Conservation (phyloP, 2,797 vertebrate species). For the Staurois parvus region DNA sequence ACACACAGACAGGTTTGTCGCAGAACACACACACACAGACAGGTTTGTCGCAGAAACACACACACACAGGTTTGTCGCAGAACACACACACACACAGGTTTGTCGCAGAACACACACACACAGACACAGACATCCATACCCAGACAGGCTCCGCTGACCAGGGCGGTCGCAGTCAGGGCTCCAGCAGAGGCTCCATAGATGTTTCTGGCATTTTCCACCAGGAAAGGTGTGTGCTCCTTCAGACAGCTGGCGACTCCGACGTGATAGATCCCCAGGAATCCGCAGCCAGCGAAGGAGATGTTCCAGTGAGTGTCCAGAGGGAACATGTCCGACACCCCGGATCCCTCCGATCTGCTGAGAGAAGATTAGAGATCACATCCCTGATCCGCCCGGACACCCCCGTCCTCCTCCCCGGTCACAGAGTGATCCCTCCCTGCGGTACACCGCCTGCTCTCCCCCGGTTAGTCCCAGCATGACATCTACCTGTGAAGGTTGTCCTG, state of each 20-base stretch:
- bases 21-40: too few species aligned
- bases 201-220: conserved; percentile 88
- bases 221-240: conserved; percentile 89
- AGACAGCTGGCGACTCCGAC: conserved; percentile 94
- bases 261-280: conserved; percentile 95
- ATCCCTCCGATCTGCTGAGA: neutral
- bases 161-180: conserved; percentile 88
- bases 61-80: too few species aligned
- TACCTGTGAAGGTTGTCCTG: too few species aligned
- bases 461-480: too few species aligned
- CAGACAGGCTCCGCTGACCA: conserved; percentile 89
- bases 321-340: conserved; percentile 80
- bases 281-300: conserved; percentile 96
- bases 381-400: neutral
- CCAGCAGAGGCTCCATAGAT: conserved; percentile 95
- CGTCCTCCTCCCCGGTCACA: too few species aligned
- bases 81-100: too few species aligned
- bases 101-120: too few species aligned
- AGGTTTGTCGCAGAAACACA: too few species aligned
- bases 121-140: too few species aligned
- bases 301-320: conserved; percentile 90
- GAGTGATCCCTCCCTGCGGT: too few species aligned
- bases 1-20: too few species aligned
- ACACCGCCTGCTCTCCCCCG: too few species aligned
- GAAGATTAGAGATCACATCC: neutral